phyloP scores from a whole-genome alignment of 2,113 vertebrate species.

The Poeciliopsis occidentalis region DNA sequence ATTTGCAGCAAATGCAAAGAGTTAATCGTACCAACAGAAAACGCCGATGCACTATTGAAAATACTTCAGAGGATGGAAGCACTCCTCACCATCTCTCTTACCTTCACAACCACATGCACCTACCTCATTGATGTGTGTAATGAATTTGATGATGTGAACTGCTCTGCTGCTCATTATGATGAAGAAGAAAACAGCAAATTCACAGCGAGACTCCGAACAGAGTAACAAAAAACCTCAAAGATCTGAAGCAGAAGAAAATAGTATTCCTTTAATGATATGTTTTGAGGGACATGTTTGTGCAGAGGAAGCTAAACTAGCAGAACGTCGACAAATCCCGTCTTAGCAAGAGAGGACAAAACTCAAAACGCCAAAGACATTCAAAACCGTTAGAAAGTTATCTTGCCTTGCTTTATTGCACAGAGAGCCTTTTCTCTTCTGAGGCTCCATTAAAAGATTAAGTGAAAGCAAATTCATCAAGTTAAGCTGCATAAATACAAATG shows the following conservation, averaged over 20 bases:
- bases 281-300: too few species aligned
- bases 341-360: too few species aligned
- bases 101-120: slow-evolving; percentile 25
- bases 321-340: too few species aligned
- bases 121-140: slow-evolving; percentile 57
- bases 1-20: slow-evolving; percentile 11
- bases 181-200: slow-evolving; percentile 51
- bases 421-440: too few species aligned
- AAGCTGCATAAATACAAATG: too few species aligned
- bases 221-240: slow-evolving; percentile 37
- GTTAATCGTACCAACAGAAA: slow-evolving; percentile 42
- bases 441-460: too few species aligned
- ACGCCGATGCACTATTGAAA: slow-evolving; percentile 4
- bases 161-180: slow-evolving; percentile 50
- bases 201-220: slow-evolving; percentile 40
- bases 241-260: slow-evolving; percentile 7
- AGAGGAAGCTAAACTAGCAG: too few species aligned
- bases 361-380: too few species aligned
- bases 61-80: slow-evolving; percentile 36
- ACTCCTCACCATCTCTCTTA: background rate
- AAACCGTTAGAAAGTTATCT: too few species aligned
- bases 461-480: too few species aligned
- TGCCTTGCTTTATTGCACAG: too few species aligned
- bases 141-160: slow-evolving; percentile 43
- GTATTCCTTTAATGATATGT: slow-evolving; percentile 8